Evolutionary conservation across 2,113 vertebrate species (phyloP).

Genomic region (Sinocyclocheilus maitianheensis): DNA sequence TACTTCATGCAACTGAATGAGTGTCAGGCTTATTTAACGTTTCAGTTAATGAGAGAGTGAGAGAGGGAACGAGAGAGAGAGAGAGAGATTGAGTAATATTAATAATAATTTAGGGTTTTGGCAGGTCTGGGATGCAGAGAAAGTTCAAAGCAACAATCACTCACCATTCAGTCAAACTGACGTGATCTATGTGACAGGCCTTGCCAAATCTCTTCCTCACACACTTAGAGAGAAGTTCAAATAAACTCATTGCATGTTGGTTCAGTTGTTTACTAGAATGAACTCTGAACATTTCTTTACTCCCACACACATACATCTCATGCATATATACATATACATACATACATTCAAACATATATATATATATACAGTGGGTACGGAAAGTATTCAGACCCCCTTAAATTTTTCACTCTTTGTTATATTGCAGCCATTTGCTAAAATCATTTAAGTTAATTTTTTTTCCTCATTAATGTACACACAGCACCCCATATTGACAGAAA

Average conservation of each 20-base stretch:
- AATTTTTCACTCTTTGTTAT: too few relatives aligned
- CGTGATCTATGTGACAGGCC: conserved; percentile 50
- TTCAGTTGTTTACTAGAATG: not conserved
- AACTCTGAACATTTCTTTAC: not conserved
- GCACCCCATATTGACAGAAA: too few relatives aligned
- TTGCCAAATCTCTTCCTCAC: conserved; percentile 40
- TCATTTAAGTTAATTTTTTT: too few relatives aligned
- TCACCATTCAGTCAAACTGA: conserved; percentile 44
- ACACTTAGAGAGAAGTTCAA: conserved; percentile 20
- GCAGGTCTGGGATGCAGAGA: conserved; percentile 37
- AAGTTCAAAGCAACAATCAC: conserved; percentile 53
- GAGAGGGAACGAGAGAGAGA: not conserved
- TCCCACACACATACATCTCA: conserved; percentile 18
- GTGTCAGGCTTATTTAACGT: conserved; percentile 37
- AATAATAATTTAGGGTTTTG: conserved; percentile 45
- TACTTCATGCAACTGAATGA: conserved; percentile 27
- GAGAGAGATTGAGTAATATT: not conserved
- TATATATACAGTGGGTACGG: too few relatives aligned
- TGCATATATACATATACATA: too few relatives aligned
- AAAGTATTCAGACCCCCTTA: too few relatives aligned
- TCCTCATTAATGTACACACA: too few relatives aligned
- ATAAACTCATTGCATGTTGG: conserved; percentile 34
- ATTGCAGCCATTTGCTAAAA: too few relatives aligned
- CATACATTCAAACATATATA: too few relatives aligned
- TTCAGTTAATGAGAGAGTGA: not conserved